Conservation (phyloP, 2,797 vertebrate species). For the Spondyliosoma cantharus region DNA sequence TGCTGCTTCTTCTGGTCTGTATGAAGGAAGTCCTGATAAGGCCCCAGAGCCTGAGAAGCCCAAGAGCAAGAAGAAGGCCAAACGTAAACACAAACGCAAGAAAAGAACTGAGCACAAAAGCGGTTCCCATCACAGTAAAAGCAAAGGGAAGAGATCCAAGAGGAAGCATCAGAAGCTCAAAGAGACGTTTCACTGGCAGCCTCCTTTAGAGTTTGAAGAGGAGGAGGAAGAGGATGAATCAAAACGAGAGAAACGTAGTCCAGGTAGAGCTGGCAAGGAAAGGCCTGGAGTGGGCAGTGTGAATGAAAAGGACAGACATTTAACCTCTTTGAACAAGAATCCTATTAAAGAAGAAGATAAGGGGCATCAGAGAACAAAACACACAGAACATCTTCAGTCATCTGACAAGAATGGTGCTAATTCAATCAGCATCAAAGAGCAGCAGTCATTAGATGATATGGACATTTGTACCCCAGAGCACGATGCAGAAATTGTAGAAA, state of each 20-base stretch:
- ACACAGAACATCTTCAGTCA: conserved; percentile 56
- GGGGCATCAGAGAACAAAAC: conserved; percentile 61
- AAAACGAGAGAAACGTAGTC: conserved; percentile 74
- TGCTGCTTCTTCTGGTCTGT: conserved; percentile 51
- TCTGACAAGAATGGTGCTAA: conserved; percentile 60
- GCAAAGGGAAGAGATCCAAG: conserved; percentile 91
- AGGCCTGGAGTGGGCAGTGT: conserved; percentile 58
- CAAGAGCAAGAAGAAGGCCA: conserved; percentile 86
- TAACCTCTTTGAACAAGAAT: conserved; percentile 64
- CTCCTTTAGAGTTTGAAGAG: conserved; percentile 95
- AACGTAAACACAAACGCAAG: conserved; percentile 88
- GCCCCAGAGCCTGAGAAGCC: conserved; percentile 62
- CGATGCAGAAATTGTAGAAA: conserved; percentile 74
- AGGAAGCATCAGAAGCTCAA: conserved; percentile 92
- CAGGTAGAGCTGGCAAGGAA: conserved; percentile 54
- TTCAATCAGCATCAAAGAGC: conserved; percentile 63
- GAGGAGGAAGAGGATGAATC: conserved; percentile 90
- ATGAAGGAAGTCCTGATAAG: conserved; percentile 73
- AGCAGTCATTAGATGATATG: conserved; percentile 87
- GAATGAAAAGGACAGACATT: conserved; percentile 57
- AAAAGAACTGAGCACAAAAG: conserved; percentile 82
- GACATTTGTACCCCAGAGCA: conserved; percentile 92
- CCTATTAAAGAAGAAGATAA: conserved; percentile 57
- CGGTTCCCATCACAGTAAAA: conserved; percentile 82
- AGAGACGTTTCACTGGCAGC: conserved; percentile 96